phyloP scores from a whole-genome alignment of 2,888 invertebrate genomes.

The Ischnus inquisitorius region DNA sequence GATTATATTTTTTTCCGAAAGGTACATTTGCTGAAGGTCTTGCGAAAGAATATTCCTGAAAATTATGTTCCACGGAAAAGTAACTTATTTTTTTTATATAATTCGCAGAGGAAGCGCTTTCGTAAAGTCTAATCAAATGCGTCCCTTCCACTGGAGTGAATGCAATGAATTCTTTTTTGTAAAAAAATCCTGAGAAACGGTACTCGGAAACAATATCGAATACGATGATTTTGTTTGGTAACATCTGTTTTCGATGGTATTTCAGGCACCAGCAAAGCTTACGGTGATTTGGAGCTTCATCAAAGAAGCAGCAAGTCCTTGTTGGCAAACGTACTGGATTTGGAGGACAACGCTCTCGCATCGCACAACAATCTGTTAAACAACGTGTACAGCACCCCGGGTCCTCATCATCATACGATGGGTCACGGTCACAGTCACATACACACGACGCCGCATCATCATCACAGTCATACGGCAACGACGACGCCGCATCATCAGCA shows the following conservation, averaged over 20 bases:
- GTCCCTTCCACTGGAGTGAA: too few species aligned
- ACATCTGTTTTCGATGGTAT: not conserved
- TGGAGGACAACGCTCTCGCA: slow-evolving; percentile 93
- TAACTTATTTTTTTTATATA: too few species aligned
- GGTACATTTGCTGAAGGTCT: too few species aligned
- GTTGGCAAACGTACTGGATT: slow-evolving; percentile 98
- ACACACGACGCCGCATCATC: slow-evolving; percentile 84
- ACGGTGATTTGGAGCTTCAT: slow-evolving; percentile 94
- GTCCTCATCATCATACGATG: slow-evolving; percentile 83
- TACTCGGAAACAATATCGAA: not conserved
- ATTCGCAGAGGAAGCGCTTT: too few species aligned
- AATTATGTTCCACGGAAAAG: too few species aligned
- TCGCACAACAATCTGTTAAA: slow-evolving; percentile 84
- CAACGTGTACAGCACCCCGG: slow-evolving; percentile 85
- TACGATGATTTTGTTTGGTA: not conserved
- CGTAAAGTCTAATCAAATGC: too few species aligned
- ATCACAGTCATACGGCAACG: slow-evolving; percentile 77
- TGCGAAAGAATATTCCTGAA: too few species aligned
- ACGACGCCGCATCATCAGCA: slow-evolving; percentile 84
- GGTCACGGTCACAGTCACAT: slow-evolving; percentile 84
- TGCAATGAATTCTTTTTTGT: too few species aligned
- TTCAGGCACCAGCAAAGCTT: slow-evolving; percentile 90
- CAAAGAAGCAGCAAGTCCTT: slow-evolving; percentile 97
- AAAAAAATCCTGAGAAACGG: not conserved
- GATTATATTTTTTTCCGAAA: too few species aligned